These are phyloP conservation scores for Saguinus imperator DNA, from an alignment of 2,113 vertebrate species.

Conservation along the genomic window DNA sequence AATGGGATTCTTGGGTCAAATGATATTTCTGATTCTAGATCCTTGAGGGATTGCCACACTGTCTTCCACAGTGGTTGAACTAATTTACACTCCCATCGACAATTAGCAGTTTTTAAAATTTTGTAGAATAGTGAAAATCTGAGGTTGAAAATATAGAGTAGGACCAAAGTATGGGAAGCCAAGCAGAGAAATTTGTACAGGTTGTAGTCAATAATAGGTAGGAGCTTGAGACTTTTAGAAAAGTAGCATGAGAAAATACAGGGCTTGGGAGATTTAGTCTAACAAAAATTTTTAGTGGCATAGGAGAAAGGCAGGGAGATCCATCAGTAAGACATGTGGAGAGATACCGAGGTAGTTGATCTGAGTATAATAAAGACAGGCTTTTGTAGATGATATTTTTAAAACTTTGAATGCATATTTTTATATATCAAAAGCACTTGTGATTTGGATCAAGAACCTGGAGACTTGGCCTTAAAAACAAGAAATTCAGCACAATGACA, in stretches of 20 bases:
- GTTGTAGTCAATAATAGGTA: background rate
- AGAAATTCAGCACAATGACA: background rate
- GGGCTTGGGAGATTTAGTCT: background rate
- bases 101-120: background rate
- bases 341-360: background rate
- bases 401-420: background rate
- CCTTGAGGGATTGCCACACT: too few species aligned
- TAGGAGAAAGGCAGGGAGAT: background rate
- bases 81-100: too few species aligned
- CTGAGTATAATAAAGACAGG: background rate
- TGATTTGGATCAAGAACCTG: background rate
- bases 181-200: background rate
- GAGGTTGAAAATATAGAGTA: background rate
- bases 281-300: background rate
- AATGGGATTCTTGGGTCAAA: too few species aligned
- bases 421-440: background rate
- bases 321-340: background rate
- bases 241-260: background rate
- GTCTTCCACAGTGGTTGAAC: too few species aligned
- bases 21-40: too few species aligned
- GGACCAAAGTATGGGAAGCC: background rate
- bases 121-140: background rate
- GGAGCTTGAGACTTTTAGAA: background rate
- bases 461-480: background rate
- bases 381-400: conserved; percentile 2